A percentile compares a stretch with the other conserved stretches of the same genome.
Conservation (phyloP, 2,888 invertebrate species). For the Halocaridina rubra region DNA sequence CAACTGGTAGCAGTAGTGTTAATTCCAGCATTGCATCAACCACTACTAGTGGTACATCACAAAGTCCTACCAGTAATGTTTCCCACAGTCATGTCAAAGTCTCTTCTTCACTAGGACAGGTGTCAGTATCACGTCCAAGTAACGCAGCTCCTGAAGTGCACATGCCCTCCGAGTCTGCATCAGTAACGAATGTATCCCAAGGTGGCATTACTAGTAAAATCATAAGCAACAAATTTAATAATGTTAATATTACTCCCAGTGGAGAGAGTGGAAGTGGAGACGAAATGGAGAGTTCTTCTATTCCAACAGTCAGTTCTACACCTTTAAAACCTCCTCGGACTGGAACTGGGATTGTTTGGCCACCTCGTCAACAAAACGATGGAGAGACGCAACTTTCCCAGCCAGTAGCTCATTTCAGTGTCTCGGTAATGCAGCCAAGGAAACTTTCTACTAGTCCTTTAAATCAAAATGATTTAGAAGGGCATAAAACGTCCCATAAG, state of each 20-base stretch:
- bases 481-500: neutral
- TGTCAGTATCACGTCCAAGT: neutral
- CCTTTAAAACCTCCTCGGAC: slow-evolving; percentile 4
- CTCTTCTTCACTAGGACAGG: neutral
- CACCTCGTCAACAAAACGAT: slow-evolving; percentile 7
- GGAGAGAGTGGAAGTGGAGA: neutral
- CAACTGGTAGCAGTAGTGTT: neutral
- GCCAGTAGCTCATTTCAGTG: too few species aligned
- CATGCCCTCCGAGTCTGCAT: slow-evolving; percentile 9
- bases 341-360: slow-evolving; percentile 32
- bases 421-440: too few species aligned
- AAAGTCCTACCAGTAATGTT: neutral
- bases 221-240: neutral
- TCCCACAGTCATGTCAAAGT: neutral
- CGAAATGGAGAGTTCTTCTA: neutral
- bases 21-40: neutral
- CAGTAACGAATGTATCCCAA: neutral
- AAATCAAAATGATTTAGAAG: neutral
- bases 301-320: neutral
- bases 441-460: neutral
- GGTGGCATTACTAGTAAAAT: slow-evolving; percentile 21
- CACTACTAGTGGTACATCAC: neutral
- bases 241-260: neutral
- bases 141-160: neutral
- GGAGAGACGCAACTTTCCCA: neutral